phyloP scores from a whole-genome alignment of 2,888 invertebrate species.

The Leucozona laternaria region DNA sequence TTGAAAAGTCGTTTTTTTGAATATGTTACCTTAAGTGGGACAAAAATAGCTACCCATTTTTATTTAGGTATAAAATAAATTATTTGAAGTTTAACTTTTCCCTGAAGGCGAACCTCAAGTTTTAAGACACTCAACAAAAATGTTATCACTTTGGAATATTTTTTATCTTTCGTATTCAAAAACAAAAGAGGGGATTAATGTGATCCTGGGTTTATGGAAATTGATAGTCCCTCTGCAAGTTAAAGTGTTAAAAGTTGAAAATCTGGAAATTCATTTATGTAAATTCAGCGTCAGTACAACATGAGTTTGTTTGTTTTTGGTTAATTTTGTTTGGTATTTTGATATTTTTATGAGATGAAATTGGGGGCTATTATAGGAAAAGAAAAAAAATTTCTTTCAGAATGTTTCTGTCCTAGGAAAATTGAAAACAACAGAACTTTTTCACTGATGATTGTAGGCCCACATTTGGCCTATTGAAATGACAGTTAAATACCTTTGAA shows the following conservation, averaged over 20 bases:
- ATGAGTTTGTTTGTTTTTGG: background rate
- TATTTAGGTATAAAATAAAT: conserved; percentile 14
- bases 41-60: background rate
- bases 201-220: background rate
- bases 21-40: conserved; percentile 6
- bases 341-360: no score
- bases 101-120: background rate
- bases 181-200: background rate
- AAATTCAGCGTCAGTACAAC: no score
- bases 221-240: background rate
- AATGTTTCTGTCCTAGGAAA: no score
- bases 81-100: conserved; percentile 14
- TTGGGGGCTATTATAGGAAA: no score
- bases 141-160: background rate
- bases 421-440: no score
- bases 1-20: background rate
- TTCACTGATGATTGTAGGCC: no score
- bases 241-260: background rate
- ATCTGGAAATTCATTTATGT: background rate
- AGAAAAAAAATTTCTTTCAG: no score
- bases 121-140: background rate
- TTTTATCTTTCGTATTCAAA: background rate
- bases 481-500: no score
- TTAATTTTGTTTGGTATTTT: background rate
- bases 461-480: no score